Base-by-base conservation (phyloP, 2,797 vertebrate species). In the Micropoecilia bifurca region DNA sequence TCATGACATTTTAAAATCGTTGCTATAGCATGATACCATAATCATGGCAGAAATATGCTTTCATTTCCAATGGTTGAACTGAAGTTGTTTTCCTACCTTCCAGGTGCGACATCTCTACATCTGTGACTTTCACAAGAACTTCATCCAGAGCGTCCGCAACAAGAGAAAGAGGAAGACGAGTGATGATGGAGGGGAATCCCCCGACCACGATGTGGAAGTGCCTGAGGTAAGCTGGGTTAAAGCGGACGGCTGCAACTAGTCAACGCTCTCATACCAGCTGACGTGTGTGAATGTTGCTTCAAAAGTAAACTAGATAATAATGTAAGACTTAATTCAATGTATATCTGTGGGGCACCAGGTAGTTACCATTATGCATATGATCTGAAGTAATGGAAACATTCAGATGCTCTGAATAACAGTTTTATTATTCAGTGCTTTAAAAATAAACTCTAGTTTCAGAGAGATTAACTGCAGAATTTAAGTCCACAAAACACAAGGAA, bases 111-210 rank as follows among this genome's bases (percentile, higher is more conserved):
- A 99, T 85, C 95, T 99, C 63, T 99, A 99, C 87, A 99, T 99
- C 89, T 99, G 98, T 5, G 98, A 99, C 91, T 99, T 99, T 91
- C 98, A 99, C 85, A 99, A 99, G 95, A 99, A 99, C 90, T 99
- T 99, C 95, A 99, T 99, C 89, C 98, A 99, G 86, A 99, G 98
- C 0, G 98, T 99, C 73, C 96, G 98, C 83, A 99, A 99, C 93
- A 99, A 99, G 94, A 97, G 98, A 83, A 99, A 99, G 96, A 96
- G 98, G 87, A 99, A 99, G 96, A 98, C 98, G 0, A 99, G 98
- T 0, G 98, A 99, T 16, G 98, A 99, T 13, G 98, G 98, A 0
- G 98, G 98, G n/a, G 99, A 99, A 78, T 99, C 98, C 74, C 98
- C 99, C 0, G 99, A 99, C 78, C 98, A 99, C 0, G 99, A 99